Percentiles rank a stretch among this genome's conserved stretches.
phyloP scores from a whole-genome alignment of 1,140 invertebrate genomes.

The Drosophila navojoa region DNA sequence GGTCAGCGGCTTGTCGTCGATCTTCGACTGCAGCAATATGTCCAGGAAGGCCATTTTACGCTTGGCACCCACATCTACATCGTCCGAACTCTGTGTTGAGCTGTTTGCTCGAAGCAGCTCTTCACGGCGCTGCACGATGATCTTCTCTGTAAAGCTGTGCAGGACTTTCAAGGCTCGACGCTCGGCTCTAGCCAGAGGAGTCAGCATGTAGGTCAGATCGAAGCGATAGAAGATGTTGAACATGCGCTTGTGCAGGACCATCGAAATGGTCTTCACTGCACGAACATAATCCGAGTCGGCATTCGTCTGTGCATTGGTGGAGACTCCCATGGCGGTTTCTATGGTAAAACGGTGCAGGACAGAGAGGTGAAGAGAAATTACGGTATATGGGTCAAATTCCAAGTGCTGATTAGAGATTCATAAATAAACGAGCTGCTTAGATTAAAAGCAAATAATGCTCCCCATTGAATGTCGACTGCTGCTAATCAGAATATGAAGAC shows the following conservation, averaged over 20 bases:
- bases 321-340: constrained; percentile 95
- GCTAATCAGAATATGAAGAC: too few relatives aligned
- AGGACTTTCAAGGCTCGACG: constrained; percentile 86
- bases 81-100: not conserved
- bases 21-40: constrained; percentile 87
- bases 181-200: constrained; percentile 85
- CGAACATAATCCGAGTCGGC: constrained; percentile 89
- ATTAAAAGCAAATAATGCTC: too few relatives aligned
- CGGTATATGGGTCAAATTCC: too few relatives aligned
- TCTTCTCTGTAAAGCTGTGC: constrained; percentile 88
- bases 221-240: constrained; percentile 85
- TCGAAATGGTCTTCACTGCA: constrained; percentile 86
- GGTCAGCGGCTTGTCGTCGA: constrained; percentile 85
- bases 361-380: too few relatives aligned
- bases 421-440: too few relatives aligned
- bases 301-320: constrained; percentile 89
- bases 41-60: constrained; percentile 88
- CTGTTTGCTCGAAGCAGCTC: constrained; percentile 51
- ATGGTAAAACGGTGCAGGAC: too few relatives aligned
- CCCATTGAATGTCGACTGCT: too few relatives aligned
- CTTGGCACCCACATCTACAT: constrained; percentile 71
- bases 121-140: constrained; percentile 84
- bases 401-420: too few relatives aligned
- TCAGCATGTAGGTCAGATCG: constrained; percentile 85
- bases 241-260: constrained; percentile 84